Evolutionary conservation across 2,888 invertebrate species (phyloP).

Genomic region (Cantharis flavilabris): DNA sequence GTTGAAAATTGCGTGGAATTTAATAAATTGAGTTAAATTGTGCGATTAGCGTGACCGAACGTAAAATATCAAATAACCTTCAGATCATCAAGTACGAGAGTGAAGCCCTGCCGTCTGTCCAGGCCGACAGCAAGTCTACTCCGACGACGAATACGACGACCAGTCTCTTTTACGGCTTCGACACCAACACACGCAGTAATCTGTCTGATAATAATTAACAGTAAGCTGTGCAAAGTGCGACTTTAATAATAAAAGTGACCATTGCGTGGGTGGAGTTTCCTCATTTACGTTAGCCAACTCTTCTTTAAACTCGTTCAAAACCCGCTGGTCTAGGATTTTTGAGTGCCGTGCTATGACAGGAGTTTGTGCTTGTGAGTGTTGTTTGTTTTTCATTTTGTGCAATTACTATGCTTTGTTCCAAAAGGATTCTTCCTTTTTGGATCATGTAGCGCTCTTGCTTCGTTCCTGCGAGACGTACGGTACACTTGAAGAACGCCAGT

Average conservation of each 20-base stretch:
- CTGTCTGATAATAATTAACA: constrained; percentile 33
- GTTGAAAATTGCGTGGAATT: constrained; percentile 29
- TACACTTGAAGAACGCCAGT: constrained; percentile 2
- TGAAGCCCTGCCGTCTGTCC: constrained; percentile 38
- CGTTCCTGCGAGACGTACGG: constrained; percentile 20
- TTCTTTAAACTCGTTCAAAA: constrained; percentile 28
- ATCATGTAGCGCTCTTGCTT: constrained; percentile 27
- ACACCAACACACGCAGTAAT: constrained; percentile 32
- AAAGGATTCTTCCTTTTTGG: constrained; percentile 29
- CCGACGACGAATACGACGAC: constrained; percentile 40
- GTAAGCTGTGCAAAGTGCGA: constrained; percentile 41
- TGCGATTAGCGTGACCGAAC: constrained; percentile 25
- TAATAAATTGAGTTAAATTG: constrained; percentile 23
- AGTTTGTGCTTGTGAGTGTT: constrained; percentile 34
- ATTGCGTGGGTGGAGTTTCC: constrained; percentile 50
- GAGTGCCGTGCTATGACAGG: constrained; percentile 37
- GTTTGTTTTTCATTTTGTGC: constrained; percentile 31
- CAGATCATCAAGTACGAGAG: constrained; percentile 33
- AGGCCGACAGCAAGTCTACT: constrained; percentile 45
- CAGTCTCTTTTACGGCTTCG: constrained; percentile 33
- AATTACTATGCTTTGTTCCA: constrained; percentile 22
- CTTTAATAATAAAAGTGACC: constrained; percentile 44
- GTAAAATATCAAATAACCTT: constrained; percentile 29
- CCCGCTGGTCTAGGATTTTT: constrained; percentile 28
- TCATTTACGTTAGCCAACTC: constrained; percentile 48